A percentile compares a stretch with the other conserved stretches of the same genome.
These are phyloP conservation scores for Oncorhynchus keta DNA, from an alignment of 2,113 vertebrate species.

Conservation along the genomic window DNA sequence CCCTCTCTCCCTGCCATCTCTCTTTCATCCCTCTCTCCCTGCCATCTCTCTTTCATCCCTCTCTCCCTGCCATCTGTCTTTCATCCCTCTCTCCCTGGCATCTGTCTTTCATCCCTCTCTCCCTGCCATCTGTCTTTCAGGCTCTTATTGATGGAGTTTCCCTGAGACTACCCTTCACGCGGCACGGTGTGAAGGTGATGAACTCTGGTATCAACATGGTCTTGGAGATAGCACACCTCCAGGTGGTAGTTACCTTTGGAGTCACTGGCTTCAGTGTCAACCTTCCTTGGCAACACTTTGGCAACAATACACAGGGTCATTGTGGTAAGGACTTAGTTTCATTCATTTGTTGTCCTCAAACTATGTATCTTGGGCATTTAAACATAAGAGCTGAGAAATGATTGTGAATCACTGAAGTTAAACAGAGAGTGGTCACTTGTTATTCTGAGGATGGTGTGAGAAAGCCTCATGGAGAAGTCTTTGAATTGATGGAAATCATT, in stretches of 20 bases:
- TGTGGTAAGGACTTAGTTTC: conserved; percentile 78
- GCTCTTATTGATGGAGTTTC: conserved; percentile 35
- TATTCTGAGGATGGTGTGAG: background rate
- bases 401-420: background rate
- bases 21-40: too few relatives aligned
- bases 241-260: conserved; percentile 79
- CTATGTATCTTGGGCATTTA: background rate
- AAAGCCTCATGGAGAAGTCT: background rate
- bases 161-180: conserved; percentile 55
- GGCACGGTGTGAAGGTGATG: conserved; percentile 71
- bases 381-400: background rate
- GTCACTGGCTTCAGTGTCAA: conserved; percentile 81
- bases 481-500: background rate
- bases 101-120: background rate
- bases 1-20: too few relatives aligned
- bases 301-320: conserved; percentile 89
- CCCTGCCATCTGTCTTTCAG: conserved; percentile 35
- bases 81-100: too few relatives aligned
- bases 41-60: too few relatives aligned
- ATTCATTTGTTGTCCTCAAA: background rate
- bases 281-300: conserved; percentile 80
- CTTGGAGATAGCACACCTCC: conserved; percentile 76
- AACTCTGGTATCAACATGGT: conserved; percentile 77
- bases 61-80: too few relatives aligned
- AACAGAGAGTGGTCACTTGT: background rate